Conservation (phyloP, 2,888 invertebrate genomes). For the Mantis religiosa region DNA sequence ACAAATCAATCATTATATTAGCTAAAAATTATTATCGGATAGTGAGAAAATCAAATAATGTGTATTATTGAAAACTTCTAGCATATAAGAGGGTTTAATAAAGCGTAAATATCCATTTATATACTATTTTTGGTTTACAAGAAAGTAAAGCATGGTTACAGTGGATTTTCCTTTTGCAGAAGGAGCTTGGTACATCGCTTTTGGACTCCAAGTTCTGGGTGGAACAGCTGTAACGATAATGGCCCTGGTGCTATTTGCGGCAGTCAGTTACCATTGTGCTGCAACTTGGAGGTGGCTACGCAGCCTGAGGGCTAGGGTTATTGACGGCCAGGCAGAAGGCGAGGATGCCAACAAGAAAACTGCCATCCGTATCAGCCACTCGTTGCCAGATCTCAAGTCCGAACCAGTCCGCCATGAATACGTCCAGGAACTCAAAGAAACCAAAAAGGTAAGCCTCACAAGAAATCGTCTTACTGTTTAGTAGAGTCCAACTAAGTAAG, state of each 20-base stretch:
- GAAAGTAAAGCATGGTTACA: too few species aligned
- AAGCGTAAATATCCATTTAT: too few species aligned
- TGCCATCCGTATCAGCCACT: slow-evolving; percentile 70
- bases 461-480: too few species aligned
- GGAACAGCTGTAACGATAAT: slow-evolving; percentile 57
- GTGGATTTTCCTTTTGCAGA: not conserved
- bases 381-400: slow-evolving; percentile 68
- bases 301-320: slow-evolving; percentile 16
- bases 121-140: too few species aligned
- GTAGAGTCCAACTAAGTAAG: too few species aligned
- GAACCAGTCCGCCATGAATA: slow-evolving; percentile 65
- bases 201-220: slow-evolving; percentile 45
- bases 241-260: slow-evolving; percentile 64
- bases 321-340: slow-evolving; percentile 21
- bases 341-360: slow-evolving; percentile 51
- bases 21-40: too few species aligned
- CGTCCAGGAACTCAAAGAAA: slow-evolving; percentile 63
- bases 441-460: slow-evolving; percentile 58
- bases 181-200: not conserved
- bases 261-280: slow-evolving; percentile 68
- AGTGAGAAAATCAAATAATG: too few species aligned
- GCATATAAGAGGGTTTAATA: too few species aligned
- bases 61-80: too few species aligned
- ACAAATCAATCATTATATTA: too few species aligned
- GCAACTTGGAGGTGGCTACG: slow-evolving; percentile 67